Evolutionary conservation across 2,113 vertebrate genomes (phyloP).

Genomic region (Neolamprologus kungweensis): DNA sequence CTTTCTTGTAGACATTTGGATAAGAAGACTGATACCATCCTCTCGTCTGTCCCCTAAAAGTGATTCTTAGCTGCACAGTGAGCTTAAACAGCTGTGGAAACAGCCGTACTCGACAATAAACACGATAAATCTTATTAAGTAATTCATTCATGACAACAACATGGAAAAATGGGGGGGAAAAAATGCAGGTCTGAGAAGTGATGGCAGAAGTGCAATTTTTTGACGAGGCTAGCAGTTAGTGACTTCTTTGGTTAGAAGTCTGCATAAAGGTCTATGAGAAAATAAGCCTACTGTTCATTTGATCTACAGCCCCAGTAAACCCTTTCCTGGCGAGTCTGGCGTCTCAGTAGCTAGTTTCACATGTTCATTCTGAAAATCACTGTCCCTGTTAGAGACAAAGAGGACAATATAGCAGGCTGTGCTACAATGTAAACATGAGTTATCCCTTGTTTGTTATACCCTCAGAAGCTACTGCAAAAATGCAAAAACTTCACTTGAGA

Average conservation of each 20-base stretch:
- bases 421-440: background rate
- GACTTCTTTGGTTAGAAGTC: background rate
- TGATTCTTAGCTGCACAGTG: background rate
- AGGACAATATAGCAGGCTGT: background rate
- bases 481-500: background rate
- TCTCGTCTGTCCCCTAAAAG: background rate
- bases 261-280: background rate
- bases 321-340: background rate
- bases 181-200: background rate
- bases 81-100: background rate
- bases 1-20: background rate
- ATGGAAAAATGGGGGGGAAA: background rate
- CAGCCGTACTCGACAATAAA: background rate
- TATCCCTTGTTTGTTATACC: background rate
- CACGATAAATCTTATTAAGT: background rate
- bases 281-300: background rate
- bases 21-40: background rate
- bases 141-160: background rate
- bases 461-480: background rate
- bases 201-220: background rate
- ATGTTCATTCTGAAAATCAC: background rate
- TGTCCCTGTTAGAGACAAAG: background rate
- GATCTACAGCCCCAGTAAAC: background rate
- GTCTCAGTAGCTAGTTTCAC: background rate
- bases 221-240: background rate